phyloP scores from a whole-genome alignment of 2,113 vertebrate genomes.

The Hipposideros armiger region DNA sequence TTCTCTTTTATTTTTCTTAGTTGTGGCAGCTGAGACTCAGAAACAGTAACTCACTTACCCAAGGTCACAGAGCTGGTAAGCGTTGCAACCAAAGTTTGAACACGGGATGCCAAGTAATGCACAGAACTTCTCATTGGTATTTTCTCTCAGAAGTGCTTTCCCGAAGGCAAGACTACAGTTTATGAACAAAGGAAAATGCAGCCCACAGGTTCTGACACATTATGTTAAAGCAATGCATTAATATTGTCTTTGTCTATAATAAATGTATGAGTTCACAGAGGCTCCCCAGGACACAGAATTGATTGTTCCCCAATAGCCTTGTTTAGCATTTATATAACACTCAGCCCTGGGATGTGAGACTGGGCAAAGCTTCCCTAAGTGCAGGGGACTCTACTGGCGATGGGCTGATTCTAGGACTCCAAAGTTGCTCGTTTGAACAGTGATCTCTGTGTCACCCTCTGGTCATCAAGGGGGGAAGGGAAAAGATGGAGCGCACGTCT shows the following conservation, averaged over 20 bases:
- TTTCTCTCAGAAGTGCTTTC: background rate
- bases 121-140: background rate
- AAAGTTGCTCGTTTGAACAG: background rate
- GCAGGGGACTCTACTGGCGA: background rate
- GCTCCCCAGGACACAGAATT: background rate
- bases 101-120: background rate
- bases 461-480: background rate
- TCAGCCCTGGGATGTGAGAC: background rate
- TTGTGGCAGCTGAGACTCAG: background rate
- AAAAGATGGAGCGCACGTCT: background rate
- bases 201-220: background rate
- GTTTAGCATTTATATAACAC: background rate
- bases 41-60: background rate
- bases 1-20: background rate
- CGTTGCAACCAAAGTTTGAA: background rate
- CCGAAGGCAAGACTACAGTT: background rate
- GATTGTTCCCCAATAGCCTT: background rate
- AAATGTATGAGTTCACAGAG: background rate
- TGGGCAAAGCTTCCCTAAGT: background rate
- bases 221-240: background rate
- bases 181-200: constrained; percentile 26
- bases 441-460: background rate
- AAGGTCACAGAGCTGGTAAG: background rate
- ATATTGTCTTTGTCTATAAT: background rate
- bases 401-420: background rate